Percentiles rank a stretch among this genome's conserved stretches.
phyloP scores from a whole-genome alignment of 2,888 invertebrate species.

The Pediacus dermestoides region DNA sequence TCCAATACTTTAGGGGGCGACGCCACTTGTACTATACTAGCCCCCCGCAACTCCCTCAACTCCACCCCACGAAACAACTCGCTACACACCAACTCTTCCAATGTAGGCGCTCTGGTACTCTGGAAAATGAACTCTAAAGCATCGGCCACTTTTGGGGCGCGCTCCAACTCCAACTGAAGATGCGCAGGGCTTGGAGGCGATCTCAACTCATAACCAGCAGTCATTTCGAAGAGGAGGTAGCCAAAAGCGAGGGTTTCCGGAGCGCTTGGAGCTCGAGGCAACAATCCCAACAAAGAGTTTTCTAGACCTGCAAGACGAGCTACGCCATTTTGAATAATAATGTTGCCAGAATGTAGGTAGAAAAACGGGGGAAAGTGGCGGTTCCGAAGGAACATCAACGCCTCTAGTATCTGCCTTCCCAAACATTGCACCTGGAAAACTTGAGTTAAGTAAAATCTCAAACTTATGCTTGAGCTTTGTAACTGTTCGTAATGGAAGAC shows the following conservation, averaged over 20 bases:
- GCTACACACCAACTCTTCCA: conserved; percentile 77
- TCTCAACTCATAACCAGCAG: conserved; percentile 77
- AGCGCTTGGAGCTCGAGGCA: conserved; percentile 55
- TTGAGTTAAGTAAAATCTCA: conserved; percentile 8
- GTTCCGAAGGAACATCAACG: conserved; percentile 78
- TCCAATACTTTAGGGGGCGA: conserved; percentile 41
- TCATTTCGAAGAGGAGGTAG: conserved; percentile 88
- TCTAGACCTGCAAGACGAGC: conserved; percentile 85
- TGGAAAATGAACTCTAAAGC: conserved; percentile 76
- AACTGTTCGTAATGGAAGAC: conserved; percentile 42
- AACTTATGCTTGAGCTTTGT: conserved; percentile 6
- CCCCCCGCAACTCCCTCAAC: conserved; percentile 81
- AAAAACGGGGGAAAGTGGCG: conserved; percentile 84
- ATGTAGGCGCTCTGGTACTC: conserved; percentile 56
- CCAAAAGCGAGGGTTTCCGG: conserved; percentile 73
- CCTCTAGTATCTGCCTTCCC: conserved; percentile 84
- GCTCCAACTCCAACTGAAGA: conserved; percentile 64
- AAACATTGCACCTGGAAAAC: conserved; percentile 73
- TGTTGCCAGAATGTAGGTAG: conserved; percentile 77
- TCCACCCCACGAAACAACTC: conserved; percentile 87
- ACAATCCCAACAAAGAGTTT: conserved; percentile 76
- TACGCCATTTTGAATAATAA: conserved; percentile 87
- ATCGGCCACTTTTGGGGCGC: conserved; percentile 73
- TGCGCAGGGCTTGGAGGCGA: conserved; percentile 72
- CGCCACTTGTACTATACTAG: conserved; percentile 60